These are phyloP conservation scores for Pseudomyrmex flavicornis DNA, from an alignment of 1,140 invertebrate genomes.

Conservation along the genomic window DNA sequence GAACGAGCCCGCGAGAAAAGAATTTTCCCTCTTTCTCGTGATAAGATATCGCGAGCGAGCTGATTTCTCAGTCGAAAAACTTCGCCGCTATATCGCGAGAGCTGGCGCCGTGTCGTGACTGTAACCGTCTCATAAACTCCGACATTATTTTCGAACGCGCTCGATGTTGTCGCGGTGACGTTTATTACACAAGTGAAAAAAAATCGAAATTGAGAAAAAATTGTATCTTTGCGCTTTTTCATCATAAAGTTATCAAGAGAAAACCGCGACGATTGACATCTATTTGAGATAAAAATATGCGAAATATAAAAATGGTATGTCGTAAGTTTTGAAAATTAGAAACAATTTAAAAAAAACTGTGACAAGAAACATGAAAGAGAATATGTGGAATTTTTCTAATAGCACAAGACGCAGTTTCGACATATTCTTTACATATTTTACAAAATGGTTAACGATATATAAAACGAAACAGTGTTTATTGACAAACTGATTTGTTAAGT, in stretches of 20 bases:
- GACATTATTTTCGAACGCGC: constrained; percentile 33
- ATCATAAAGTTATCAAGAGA: background rate
- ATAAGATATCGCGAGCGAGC: constrained; percentile 60
- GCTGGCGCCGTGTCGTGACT: constrained; percentile 2
- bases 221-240: background rate
- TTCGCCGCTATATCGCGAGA: constrained; percentile 18
- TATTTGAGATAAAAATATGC: too few relatives aligned
- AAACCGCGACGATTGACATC: too few relatives aligned
- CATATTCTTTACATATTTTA: background rate
- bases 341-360: background rate
- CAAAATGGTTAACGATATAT: background rate
- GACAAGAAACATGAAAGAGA: background rate
- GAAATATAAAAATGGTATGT: too few relatives aligned
- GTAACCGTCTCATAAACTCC: constrained; percentile 43
- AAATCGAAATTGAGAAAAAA: background rate
- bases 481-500: background rate
- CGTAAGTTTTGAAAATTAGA: background rate
- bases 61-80: constrained; percentile 65
- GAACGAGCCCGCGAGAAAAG: constrained; percentile 9
- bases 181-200: constrained; percentile 8
- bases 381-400: background rate
- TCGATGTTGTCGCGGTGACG: background rate
- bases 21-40: constrained; percentile 10
- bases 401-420: background rate
- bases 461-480: constrained; percentile 7